phyloP scores from a whole-genome alignment of 2,888 invertebrate species.

The Pachydiplax longipennis region DNA sequence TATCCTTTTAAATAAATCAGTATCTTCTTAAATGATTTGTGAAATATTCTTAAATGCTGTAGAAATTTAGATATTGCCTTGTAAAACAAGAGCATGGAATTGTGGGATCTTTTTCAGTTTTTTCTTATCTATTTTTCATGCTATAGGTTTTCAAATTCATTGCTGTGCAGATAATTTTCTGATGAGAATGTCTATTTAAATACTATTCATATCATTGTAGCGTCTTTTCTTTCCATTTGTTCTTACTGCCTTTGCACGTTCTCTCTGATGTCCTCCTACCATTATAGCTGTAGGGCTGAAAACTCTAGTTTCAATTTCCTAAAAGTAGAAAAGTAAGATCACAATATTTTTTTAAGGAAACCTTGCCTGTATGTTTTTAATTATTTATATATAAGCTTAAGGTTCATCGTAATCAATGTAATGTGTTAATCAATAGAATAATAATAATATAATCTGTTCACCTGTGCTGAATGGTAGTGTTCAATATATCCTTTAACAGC shows the following conservation, averaged over 20 bases:
- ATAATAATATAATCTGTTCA: slow-evolving; percentile 50
- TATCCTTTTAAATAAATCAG: too few relatives aligned
- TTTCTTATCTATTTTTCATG: not conserved
- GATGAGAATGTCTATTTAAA: not conserved
- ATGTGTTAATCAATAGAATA: too few relatives aligned
- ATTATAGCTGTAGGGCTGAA: slow-evolving; percentile 62
- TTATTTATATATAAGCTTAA: not conserved
- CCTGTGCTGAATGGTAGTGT: slow-evolving; percentile 59
- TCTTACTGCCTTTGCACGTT: slow-evolving; percentile 47
- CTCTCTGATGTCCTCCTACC: slow-evolving; percentile 52
- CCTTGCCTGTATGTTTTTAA: not conserved
- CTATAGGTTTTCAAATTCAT: not conserved
- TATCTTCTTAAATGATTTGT: too few relatives aligned
- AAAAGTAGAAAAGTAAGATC: slow-evolving; percentile 48
- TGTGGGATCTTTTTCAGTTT: not conserved
- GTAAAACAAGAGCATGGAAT: too few relatives aligned
- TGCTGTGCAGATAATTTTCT: not conserved
- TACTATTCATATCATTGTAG: slow-evolving; percentile 22
- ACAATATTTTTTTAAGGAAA: not conserved
- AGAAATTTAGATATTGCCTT: too few relatives aligned
- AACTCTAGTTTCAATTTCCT: slow-evolving; percentile 62
- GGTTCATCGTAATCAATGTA: not conserved
- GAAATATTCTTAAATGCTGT: too few relatives aligned
- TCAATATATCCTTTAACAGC: slow-evolving; percentile 61
- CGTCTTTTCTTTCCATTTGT: slow-evolving; percentile 31